phyloP scores from a whole-genome alignment of 2,113 vertebrate genomes.

The Cephalopholis sonnerati region DNA sequence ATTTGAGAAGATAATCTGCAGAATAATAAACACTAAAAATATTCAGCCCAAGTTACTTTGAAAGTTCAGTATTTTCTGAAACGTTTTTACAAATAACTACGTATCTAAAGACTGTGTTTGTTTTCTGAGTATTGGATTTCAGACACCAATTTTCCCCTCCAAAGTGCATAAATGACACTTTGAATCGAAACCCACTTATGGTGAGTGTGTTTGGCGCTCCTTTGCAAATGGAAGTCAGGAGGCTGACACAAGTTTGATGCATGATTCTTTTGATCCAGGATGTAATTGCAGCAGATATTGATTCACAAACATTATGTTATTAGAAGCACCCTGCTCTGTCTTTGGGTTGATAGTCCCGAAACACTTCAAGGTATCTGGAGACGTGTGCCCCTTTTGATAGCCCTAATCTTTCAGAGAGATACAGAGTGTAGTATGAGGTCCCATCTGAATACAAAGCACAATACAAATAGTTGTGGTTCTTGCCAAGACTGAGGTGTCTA shows the following conservation, averaged over 20 bases:
- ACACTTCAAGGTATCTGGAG: slow-evolving; percentile 9
- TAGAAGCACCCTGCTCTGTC: neutral
- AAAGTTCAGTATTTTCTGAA: slow-evolving; percentile 3
- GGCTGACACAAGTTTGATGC: neutral
- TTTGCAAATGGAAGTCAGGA: slow-evolving; percentile 2
- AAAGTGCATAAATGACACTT: slow-evolving; percentile 9
- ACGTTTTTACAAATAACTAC: neutral
- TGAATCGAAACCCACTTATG: slow-evolving; percentile 1
- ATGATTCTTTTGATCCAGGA: neutral
- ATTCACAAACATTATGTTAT: slow-evolving; percentile 23
- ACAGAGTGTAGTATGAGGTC: slow-evolving; percentile 1
- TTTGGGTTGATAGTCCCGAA: slow-evolving; percentile 1
- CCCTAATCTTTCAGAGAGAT: neutral
- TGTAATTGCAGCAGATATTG: slow-evolving; percentile 11
- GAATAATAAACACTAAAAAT: neutral
- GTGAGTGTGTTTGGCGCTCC: neutral
- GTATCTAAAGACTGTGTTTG: neutral
- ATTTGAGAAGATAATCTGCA: neutral
- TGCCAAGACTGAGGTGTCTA: neutral
- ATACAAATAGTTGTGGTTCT: neutral
- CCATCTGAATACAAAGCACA: slow-evolving; percentile 23
- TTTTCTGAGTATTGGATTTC: slow-evolving; percentile 11
- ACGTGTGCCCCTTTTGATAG: neutral
- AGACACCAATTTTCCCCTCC: neutral
- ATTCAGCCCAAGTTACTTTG: neutral